Conservation (phyloP, 1,140 invertebrate genomes). For the Sinonovacula constricta region DNA sequence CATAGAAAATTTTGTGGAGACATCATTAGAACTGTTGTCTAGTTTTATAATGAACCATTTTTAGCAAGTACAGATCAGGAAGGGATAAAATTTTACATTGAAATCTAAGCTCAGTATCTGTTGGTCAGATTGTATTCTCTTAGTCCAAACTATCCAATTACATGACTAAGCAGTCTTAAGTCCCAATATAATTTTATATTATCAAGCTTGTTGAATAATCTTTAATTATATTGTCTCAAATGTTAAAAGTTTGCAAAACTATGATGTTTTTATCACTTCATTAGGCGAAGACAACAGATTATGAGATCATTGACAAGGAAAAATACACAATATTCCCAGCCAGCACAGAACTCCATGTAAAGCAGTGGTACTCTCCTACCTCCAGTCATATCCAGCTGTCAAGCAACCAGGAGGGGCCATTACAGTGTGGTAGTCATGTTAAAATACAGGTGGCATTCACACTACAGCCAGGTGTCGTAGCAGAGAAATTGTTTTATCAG, state of each 20-base stretch:
- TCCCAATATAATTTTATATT: too few relatives aligned
- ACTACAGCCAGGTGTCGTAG: not conserved
- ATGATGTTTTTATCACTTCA: too few relatives aligned
- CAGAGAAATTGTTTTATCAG: slow-evolving; percentile 10
- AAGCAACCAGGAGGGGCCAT: not conserved
- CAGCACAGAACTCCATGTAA: slow-evolving; percentile 20
- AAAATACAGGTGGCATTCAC: slow-evolving; percentile 13
- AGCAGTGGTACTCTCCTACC: slow-evolving; percentile 45
- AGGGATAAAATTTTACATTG: too few relatives aligned
- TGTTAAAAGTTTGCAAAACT: too few relatives aligned
- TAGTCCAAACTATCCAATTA: too few relatives aligned
- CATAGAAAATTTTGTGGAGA: too few relatives aligned
- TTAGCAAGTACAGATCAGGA: too few relatives aligned
- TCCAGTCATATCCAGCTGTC: slow-evolving; percentile 27
- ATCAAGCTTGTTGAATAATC: too few relatives aligned
- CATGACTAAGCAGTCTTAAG: too few relatives aligned
- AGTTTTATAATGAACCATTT: too few relatives aligned
- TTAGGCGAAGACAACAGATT: slow-evolving; percentile 38
- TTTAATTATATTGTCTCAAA: too few relatives aligned
- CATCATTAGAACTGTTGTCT: too few relatives aligned
- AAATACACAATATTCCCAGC: slow-evolving; percentile 46
- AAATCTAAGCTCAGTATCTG: not conserved
- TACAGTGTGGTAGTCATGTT: slow-evolving; percentile 6
- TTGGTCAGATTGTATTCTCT: not conserved
- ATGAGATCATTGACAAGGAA: slow-evolving; percentile 15